Evolutionary conservation across 2,797 vertebrate species (phyloP), one percentile per base, ranked within the genome.

Genomic region (Florisuga fusca): DNA sequence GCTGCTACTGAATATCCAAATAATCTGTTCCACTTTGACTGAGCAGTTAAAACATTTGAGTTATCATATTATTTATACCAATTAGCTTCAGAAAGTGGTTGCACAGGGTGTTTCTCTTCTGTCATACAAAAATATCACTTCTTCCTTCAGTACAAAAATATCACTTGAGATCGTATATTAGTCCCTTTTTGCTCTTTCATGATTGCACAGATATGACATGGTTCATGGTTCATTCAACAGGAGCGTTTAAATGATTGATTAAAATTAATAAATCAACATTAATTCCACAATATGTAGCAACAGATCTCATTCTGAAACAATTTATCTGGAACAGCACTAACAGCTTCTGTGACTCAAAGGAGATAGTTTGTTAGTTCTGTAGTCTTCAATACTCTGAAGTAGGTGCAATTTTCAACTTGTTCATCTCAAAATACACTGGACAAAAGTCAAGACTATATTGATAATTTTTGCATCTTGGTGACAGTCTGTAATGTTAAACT

Each of bases 141-240:
- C n/a, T n/a, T n/a, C n/a, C n/a, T n/a, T n/a, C n/a, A n/a, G n/a
- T 69, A 76, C 14, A 83, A 83, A 93, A 91, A 79, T 33, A 34
- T 1, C 12, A 34, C 17, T 72, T 33, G 57, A 50, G 77, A 83
- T 3, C 59, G 10, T 4, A 29, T 17, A 33, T 34, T 48, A 75
- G 46, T 63, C 36, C 15, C 34, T 79, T 69, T 27, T 41, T 80
- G 69, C 43, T 41, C 45, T 53, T 80, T 82, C 27, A 46, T 43
- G 31, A 26, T 66, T 84, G 12, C 51, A 75, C 8, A 50, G 58
- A 61, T 48, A 68, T 2, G 13, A 77, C 12, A 62, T 15, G 12
- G 43, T 54, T 87, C 12, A 62, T 15, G 12, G 43, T 54, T 87
- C 13, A 69, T 68, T 73, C 63, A 87, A 74, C 2, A 61, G 36